These are phyloP conservation scores for Malacoctenus gilli DNA, from an alignment of 2,797 vertebrate species.

Conservation along the genomic window DNA sequence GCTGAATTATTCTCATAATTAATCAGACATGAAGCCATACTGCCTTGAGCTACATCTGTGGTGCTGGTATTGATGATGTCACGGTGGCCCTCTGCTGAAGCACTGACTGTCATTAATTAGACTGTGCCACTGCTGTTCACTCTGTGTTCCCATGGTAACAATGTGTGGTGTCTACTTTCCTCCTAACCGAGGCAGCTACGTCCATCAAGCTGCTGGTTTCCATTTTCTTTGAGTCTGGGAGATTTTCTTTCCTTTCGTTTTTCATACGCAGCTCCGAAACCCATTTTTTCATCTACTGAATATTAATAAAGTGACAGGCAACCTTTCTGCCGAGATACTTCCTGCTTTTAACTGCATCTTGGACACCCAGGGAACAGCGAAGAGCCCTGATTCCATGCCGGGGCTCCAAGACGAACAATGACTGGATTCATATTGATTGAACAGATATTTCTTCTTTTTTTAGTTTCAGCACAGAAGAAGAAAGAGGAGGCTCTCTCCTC, in stretches of 20 bases:
- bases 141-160: constrained; percentile 81
- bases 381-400: neutral
- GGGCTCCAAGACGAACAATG: too few relatives aligned
- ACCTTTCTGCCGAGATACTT: constrained; percentile 17
- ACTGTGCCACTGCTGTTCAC: constrained; percentile 72
- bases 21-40: constrained; percentile 43
- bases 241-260: too few relatives aligned
- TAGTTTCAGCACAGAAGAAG: too few relatives aligned
- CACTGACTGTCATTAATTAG: constrained; percentile 77
- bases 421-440: too few relatives aligned
- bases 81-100: constrained; percentile 66
- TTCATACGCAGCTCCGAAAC: constrained; percentile 30
- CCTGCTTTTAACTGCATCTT: constrained; percentile 27
- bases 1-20: constrained; percentile 47
- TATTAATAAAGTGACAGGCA: constrained; percentile 36
- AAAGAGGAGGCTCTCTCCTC: too few relatives aligned
- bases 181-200: constrained; percentile 49
- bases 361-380: neutral
- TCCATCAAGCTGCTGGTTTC: constrained; percentile 63
- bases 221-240: constrained; percentile 46
- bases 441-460: too few relatives aligned
- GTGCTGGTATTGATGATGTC: constrained; percentile 73
- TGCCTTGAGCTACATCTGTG: constrained; percentile 55
- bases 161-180: constrained; percentile 69
- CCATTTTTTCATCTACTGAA: constrained; percentile 42